phyloP scores from a whole-genome alignment of 1,140 invertebrate genomes.

The Pachypsylla venusta region DNA sequence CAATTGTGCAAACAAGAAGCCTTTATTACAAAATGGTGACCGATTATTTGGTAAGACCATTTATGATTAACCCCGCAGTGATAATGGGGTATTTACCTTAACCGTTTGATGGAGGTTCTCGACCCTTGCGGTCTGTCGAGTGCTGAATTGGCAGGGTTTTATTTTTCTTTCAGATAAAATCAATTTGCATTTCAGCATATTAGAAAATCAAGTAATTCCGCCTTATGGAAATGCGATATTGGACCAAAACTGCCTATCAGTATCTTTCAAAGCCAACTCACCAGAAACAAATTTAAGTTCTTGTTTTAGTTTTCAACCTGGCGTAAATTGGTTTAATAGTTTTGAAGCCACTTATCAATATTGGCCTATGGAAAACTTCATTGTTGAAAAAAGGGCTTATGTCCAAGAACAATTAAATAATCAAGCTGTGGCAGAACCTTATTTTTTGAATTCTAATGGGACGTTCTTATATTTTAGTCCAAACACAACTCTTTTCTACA shows the following conservation, averaged over 20 bases:
- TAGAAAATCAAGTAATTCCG: background rate
- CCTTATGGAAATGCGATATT: background rate
- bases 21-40: too few species aligned
- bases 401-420: background rate
- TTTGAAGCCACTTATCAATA: background rate
- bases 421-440: slow-evolving; percentile 19
- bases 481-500: background rate
- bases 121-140: too few species aligned
- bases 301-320: background rate
- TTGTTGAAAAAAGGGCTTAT: background rate
- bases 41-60: too few species aligned
- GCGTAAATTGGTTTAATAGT: background rate
- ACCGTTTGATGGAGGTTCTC: too few species aligned
- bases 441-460: slow-evolving; percentile 21
- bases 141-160: too few species aligned
- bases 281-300: background rate
- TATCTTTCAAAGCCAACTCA: background rate
- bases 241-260: background rate
- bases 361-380: slow-evolving; percentile 2
- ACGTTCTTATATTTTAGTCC: background rate
- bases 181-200: background rate
- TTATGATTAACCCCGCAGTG: too few species aligned
- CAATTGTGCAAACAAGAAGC: too few species aligned
- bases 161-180: background rate
- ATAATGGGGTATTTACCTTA: too few species aligned